Conservation (phyloP, 2,888 invertebrate species). For the Xanthostigma xanthostigma region DNA sequence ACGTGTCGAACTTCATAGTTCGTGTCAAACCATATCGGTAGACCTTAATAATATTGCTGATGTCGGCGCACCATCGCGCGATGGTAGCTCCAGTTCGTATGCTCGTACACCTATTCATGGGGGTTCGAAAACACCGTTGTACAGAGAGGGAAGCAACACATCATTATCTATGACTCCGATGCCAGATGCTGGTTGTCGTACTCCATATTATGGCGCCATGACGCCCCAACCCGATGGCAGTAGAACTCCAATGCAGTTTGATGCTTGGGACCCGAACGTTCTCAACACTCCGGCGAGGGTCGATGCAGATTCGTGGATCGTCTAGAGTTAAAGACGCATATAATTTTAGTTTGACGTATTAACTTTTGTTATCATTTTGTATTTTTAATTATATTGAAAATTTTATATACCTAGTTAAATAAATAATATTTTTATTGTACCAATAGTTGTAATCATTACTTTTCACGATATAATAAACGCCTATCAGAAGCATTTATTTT, state of each 20-base stretch:
- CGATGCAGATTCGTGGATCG: no score
- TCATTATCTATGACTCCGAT: conserved; percentile 86
- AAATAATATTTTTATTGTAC: no score
- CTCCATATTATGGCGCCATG: conserved; percentile 82
- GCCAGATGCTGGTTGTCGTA: conserved; percentile 73
- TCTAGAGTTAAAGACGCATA: no score
- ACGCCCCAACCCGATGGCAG: conserved; percentile 92
- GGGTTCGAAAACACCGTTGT: conserved; percentile 72
- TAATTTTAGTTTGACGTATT: no score
- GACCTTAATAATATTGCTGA: conserved; percentile 76
- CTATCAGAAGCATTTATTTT: no score
- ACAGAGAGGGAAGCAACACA: conserved; percentile 69
- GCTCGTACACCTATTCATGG: conserved; percentile 47
- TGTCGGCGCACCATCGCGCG: conserved; percentile 52
- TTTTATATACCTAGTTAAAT: no score
- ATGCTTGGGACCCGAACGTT: conserved; percentile 97
- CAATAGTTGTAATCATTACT: no score
- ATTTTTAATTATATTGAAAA: no score
- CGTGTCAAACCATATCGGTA: conserved; percentile 95
- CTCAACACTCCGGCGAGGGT: no score
- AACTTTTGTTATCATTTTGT: no score
- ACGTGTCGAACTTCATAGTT: conserved; percentile 90
- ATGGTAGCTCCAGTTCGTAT: conserved; percentile 55
- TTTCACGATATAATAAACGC: no score
- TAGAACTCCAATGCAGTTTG: conserved; percentile 73